Evolutionary conservation across 1,140 invertebrate genomes (phyloP).

Genomic region (Colletes gigas): DNA sequence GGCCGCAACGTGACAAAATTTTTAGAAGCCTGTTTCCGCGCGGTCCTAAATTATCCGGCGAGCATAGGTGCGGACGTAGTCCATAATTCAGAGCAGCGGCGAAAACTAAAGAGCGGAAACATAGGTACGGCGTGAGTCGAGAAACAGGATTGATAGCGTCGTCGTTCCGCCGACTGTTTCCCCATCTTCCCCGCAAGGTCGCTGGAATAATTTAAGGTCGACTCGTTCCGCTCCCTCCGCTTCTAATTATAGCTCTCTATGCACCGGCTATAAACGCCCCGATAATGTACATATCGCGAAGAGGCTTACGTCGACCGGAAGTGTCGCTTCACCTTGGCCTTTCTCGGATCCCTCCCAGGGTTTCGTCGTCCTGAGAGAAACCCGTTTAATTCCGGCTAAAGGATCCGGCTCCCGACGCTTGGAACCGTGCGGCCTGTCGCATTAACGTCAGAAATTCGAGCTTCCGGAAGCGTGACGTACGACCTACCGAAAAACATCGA

Average conservation of each 20-base stretch:
- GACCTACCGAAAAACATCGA: too few relatives aligned
- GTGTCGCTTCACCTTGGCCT: slow-evolving; percentile 33
- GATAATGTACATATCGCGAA: slow-evolving; percentile 4
- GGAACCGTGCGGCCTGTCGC: too few relatives aligned
- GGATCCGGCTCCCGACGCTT: background rate
- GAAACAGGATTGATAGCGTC: background rate
- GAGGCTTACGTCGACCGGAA: slow-evolving; percentile 33
- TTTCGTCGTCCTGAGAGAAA: background rate
- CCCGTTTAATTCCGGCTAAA: background rate
- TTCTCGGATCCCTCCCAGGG: background rate
- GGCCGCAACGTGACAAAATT: background rate
- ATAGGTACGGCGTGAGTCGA: background rate
- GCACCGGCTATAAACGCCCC: slow-evolving; percentile 10
- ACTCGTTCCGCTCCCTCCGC: background rate
- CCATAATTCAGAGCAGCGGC: background rate
- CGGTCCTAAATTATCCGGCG: background rate
- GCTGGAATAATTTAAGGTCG: slow-evolving; percentile 25
- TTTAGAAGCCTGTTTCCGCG: background rate
- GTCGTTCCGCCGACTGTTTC: background rate
- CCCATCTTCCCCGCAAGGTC: slow-evolving; percentile 13
- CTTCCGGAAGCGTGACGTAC: too few relatives aligned
- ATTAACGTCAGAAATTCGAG: background rate
- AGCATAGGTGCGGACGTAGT: background rate
- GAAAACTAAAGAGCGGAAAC: background rate
- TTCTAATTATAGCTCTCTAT: slow-evolving; percentile 27